Percentiles rank a stretch among this genome's conserved stretches.
These are phyloP conservation scores for Conopomorpha cramerella DNA, from an alignment of 1,140 invertebrate genomes.

Conservation along the genomic window DNA sequence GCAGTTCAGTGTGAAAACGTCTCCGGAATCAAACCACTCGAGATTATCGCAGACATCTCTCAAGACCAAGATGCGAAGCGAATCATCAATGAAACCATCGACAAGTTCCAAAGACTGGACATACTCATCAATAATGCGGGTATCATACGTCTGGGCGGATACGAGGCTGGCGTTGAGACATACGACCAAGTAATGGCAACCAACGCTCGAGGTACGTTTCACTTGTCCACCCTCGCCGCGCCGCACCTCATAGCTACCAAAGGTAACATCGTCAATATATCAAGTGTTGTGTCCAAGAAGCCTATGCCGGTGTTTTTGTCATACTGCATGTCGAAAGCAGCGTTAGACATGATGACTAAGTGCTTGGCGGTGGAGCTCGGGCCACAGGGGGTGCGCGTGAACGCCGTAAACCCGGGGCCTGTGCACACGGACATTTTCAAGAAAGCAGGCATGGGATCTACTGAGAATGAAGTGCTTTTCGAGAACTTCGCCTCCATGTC, in stretches of 20 bases:
- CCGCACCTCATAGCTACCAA: constrained; percentile 72
- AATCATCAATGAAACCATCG: constrained; percentile 64
- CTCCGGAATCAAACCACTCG: constrained; percentile 36
- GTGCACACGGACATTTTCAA: constrained; percentile 71
- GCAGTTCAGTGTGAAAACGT: constrained; percentile 63
- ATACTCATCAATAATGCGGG: constrained; percentile 80
- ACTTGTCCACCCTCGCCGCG: constrained; percentile 73
- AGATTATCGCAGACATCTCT: constrained; percentile 67
- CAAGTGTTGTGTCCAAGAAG: constrained; percentile 71
- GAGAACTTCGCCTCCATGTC: constrained; percentile 10
- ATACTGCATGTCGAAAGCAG: constrained; percentile 82
- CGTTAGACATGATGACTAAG: constrained; percentile 79
- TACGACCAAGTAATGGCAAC: constrained; percentile 73
- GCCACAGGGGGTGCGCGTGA: constrained; percentile 73
- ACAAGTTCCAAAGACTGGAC: constrained; percentile 67
- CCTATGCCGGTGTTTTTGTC: constrained; percentile 65
- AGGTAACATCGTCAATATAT: constrained; percentile 81
- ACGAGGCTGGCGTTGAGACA: constrained; percentile 65
- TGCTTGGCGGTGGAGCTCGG: constrained; percentile 71
- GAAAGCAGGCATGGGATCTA: constrained; percentile 37
- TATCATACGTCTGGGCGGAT: constrained; percentile 59
- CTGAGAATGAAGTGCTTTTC: constrained; percentile 16
- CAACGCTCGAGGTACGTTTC: constrained; percentile 75
- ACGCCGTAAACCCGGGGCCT: constrained; percentile 76
- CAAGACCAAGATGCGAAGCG: constrained; percentile 66